Percentiles rank a stretch among this genome's conserved stretches.
Evolutionary conservation across 2,113 vertebrate genomes (phyloP).

Genomic region (Poeciliopsis turrubarensis): DNA sequence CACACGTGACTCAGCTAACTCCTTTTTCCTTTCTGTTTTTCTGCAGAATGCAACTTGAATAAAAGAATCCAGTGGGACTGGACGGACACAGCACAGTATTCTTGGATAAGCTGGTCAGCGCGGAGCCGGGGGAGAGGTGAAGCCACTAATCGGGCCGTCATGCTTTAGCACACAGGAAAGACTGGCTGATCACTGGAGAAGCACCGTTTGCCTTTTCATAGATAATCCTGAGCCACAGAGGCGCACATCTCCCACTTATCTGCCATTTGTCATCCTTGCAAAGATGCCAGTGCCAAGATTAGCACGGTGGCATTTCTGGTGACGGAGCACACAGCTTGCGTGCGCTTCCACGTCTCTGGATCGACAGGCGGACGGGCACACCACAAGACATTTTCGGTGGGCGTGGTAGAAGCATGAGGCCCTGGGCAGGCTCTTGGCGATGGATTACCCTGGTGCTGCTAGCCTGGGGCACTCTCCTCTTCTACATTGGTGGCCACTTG

Average conservation of each 20-base stretch:
- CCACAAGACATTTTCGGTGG: slow-evolving; percentile 39
- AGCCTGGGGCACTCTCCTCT: slow-evolving; percentile 97
- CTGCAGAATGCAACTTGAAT: slow-evolving; percentile 51
- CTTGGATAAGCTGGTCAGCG: slow-evolving; percentile 26
- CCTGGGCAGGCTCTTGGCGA: slow-evolving; percentile 99
- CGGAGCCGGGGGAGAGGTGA: slow-evolving; percentile 38
- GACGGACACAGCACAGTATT: slow-evolving; percentile 13
- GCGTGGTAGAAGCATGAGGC: slow-evolving; percentile 89
- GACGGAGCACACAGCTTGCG: slow-evolving; percentile 60
- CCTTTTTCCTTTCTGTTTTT: slow-evolving; percentile 31
- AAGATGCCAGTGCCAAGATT: slow-evolving; percentile 59
- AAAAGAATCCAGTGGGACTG: slow-evolving; percentile 23
- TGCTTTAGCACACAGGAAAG: slow-evolving; percentile 62
- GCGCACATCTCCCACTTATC: neutral
- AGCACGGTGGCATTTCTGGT: slow-evolving; percentile 66
- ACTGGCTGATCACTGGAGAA: slow-evolving; percentile 39
- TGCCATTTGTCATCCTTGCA: slow-evolving; percentile 27
- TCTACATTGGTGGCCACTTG: slow-evolving; percentile 97
- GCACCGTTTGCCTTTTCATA: slow-evolving; percentile 6
- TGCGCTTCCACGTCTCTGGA: slow-evolving; percentile 41
- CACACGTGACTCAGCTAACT: slow-evolving; percentile 9
- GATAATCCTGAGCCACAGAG: slow-evolving; percentile 16
- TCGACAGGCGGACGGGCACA: slow-evolving; percentile 49
- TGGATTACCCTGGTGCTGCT: slow-evolving; percentile 99
- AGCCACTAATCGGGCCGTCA: slow-evolving; percentile 25